Conservation (phyloP, 2,888 invertebrate species). For the Oscheius sp. region DNA sequence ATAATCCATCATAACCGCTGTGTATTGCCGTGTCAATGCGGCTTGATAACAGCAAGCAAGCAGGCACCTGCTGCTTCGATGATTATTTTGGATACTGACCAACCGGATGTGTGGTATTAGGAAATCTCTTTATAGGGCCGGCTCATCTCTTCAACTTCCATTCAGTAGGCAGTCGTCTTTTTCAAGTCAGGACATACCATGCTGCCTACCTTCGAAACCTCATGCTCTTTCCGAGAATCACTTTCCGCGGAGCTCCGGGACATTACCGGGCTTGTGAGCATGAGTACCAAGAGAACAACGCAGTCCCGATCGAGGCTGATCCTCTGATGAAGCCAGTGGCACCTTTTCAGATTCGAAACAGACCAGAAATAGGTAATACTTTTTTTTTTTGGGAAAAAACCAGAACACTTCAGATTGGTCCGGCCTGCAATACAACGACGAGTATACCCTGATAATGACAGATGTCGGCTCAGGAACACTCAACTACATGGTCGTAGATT, state of each 20-base stretch:
- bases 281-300: slow-evolving; percentile 54
- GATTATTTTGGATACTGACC: no score
- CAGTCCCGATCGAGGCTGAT: slow-evolving; percentile 54
- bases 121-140: slow-evolving; percentile 39
- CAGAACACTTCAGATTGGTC: slow-evolving; percentile 41
- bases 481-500: slow-evolving; percentile 67
- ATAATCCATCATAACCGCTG: background rate
- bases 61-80: no score
- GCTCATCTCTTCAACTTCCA: slow-evolving; percentile 49
- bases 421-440: slow-evolving; percentile 53
- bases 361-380: slow-evolving; percentile 56
- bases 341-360: slow-evolving; percentile 64
- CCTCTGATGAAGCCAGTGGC: slow-evolving; percentile 65
- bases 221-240: slow-evolving; percentile 65
- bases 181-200: slow-evolving; percentile 69
- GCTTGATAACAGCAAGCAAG: background rate
- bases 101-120: background rate
- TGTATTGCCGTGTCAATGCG: slow-evolving; percentile 1
- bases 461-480: slow-evolving; percentile 71
- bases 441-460: slow-evolving; percentile 59
- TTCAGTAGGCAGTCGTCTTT: slow-evolving; percentile 54
- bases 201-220: slow-evolving; percentile 67
- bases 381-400: background rate
- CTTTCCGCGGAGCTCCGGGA: slow-evolving; percentile 61
- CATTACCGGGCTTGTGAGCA: slow-evolving; percentile 72